A percentile compares a stretch with the other conserved stretches of the same genome.
These are phyloP conservation scores for Parnassius mnemosyne DNA, from an alignment of 2,888 invertebrate genomes.

Conservation along the genomic window DNA sequence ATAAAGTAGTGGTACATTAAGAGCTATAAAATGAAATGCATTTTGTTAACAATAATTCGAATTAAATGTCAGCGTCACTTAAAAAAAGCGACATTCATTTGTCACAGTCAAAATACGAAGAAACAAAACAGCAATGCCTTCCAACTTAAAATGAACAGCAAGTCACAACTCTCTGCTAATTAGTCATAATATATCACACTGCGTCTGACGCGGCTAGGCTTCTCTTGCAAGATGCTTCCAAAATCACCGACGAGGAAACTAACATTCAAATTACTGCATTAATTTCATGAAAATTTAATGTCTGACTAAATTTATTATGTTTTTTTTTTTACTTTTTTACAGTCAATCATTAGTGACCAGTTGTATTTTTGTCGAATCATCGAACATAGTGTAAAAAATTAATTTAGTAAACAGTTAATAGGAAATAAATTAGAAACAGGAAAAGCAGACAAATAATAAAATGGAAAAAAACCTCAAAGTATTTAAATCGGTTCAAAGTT, in stretches of 20 bases:
- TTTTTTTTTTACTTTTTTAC: too few relatives aligned
- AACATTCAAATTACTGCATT: constrained; percentile 2
- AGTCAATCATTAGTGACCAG: too few relatives aligned
- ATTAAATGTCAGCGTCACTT: constrained; percentile 3
- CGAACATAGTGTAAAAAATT: too few relatives aligned
- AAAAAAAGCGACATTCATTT: constrained; percentile 20
- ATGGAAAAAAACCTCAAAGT: too few relatives aligned
- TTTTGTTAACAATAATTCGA: background rate
- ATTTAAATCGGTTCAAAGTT: too few relatives aligned
- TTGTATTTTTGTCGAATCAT: too few relatives aligned
- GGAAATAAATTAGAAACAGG: too few relatives aligned
- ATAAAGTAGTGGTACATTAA: too few relatives aligned
- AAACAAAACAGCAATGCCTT: constrained; percentile 22
- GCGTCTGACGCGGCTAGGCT: constrained; percentile 29
- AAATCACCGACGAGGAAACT: constrained; percentile 29
- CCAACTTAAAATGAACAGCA: constrained; percentile 25
- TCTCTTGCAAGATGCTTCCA: constrained; percentile 30
- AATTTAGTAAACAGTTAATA: too few relatives aligned
- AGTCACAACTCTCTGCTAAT: constrained; percentile 28
- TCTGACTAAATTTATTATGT: too few relatives aligned
- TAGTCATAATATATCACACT: constrained; percentile 35
- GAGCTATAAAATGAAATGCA: too few relatives aligned
- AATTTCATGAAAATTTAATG: background rate
- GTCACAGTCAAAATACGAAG: constrained; percentile 22
- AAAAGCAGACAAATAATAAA: too few relatives aligned